Evolutionary conservation across 2,888 invertebrate species (phyloP).

Genomic region (Rhingia campestris): DNA sequence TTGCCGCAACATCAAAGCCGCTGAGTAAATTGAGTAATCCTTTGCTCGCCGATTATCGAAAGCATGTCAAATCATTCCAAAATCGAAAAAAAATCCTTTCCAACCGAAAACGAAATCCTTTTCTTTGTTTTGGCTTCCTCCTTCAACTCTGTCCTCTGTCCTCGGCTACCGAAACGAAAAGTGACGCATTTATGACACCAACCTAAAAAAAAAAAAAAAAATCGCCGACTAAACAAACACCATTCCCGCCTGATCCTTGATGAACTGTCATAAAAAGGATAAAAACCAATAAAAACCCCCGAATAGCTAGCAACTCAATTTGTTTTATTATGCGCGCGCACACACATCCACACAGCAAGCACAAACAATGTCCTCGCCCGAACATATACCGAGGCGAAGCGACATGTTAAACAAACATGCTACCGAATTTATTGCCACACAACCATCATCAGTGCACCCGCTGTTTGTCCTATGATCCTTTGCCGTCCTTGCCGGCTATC

Average conservation of each 20-base stretch:
- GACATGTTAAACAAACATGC: constrained; percentile 73
- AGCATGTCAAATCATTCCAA: constrained; percentile 66
- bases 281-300: constrained; percentile 61
- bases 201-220: constrained; percentile 4
- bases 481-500: constrained; percentile 23
- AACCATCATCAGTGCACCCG: constrained; percentile 13
- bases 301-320: constrained; percentile 34
- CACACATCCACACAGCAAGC: constrained; percentile 28
- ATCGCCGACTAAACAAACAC: constrained; percentile 67
- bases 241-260: constrained; percentile 54
- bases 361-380: constrained; percentile 30
- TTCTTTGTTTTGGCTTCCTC: not conserved
- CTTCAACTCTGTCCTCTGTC: constrained; percentile 6
- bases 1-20: constrained; percentile 48
- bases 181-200: constrained; percentile 68
- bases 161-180: constrained; percentile 57
- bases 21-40: constrained; percentile 28
- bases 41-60: constrained; percentile 51
- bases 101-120: constrained; percentile 5
- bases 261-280: constrained; percentile 72
- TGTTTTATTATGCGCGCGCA: constrained; percentile 10
- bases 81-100: not conserved
- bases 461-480: constrained; percentile 60
- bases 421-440: constrained; percentile 68
- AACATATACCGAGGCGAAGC: constrained; percentile 39